Conservation (phyloP, 2,113 vertebrate genomes). For the Odontophorus gujanensis region DNA sequence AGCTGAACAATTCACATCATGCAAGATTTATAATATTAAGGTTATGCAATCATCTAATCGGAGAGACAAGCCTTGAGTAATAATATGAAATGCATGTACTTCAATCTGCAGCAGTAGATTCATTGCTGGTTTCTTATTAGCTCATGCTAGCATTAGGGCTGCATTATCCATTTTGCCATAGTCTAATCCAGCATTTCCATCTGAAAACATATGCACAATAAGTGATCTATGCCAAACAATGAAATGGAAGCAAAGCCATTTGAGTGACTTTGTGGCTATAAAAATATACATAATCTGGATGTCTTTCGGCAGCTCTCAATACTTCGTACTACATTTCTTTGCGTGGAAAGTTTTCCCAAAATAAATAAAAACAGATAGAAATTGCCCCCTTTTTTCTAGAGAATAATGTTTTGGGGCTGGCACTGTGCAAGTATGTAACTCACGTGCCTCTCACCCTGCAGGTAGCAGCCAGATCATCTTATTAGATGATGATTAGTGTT, state of each 20-base stretch:
- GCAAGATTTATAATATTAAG: constrained; percentile 83
- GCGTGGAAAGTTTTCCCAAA: constrained; percentile 30
- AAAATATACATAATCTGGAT: constrained; percentile 51
- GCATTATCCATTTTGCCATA: constrained; percentile 77
- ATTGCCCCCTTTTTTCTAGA: not conserved
- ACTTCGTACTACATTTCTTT: constrained; percentile 31
- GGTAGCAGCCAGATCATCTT: not conserved
- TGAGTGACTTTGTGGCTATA: constrained; percentile 54
- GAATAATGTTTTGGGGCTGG: not conserved
- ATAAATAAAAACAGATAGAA: not conserved
- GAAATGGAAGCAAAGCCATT: constrained; percentile 71
- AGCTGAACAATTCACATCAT: constrained; percentile 82
- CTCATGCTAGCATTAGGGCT: constrained; percentile 71
- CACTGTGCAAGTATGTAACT: not conserved
- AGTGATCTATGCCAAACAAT: constrained; percentile 78
- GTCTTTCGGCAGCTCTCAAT: constrained; percentile 42
- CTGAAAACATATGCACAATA: constrained; percentile 78
- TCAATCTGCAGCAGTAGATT: constrained; percentile 73
- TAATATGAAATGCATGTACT: constrained; percentile 77
- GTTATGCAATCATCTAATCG: constrained; percentile 86
- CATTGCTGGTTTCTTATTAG: constrained; percentile 80
- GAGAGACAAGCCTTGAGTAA: constrained; percentile 81
- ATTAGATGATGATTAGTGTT: not conserved
- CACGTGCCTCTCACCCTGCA: not conserved
- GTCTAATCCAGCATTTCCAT: constrained; percentile 79